These are phyloP conservation scores for Oncorhynchus clarkii DNA, from an alignment of 2,113 vertebrate species.

Conservation along the genomic window DNA sequence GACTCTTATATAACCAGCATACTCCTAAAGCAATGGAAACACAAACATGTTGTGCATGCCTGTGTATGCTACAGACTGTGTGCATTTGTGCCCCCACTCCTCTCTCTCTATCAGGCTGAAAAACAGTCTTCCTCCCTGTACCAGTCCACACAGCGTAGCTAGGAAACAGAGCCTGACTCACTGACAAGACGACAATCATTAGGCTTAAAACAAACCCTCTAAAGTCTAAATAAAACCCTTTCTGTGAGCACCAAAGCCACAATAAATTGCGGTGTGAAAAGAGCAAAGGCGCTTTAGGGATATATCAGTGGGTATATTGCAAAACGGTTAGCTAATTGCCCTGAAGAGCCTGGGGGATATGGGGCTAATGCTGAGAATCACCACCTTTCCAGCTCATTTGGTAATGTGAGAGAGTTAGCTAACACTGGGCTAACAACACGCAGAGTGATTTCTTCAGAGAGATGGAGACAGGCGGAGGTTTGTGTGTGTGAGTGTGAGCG, in stretches of 20 bases:
- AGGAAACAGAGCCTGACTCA: conserved; percentile 42
- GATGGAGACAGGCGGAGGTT: too few relatives aligned
- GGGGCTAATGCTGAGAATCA: conserved; percentile 19
- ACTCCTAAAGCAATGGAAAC: too few relatives aligned
- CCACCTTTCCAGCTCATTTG: conserved; percentile 55
- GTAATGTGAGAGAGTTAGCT: conserved; percentile 3
- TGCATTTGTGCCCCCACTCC: too few relatives aligned
- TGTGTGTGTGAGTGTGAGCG: too few relatives aligned
- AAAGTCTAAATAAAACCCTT: conserved; percentile 23
- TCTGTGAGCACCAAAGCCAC: too few relatives aligned
- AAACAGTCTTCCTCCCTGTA: too few relatives aligned
- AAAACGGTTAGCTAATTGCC: conserved; percentile 26
- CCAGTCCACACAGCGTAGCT: conserved; percentile 36
- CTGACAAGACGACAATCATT: conserved; percentile 41
- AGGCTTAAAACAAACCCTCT: conserved; percentile 42
- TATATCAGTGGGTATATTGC: conserved; percentile 29
- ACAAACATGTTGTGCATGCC: too few relatives aligned
- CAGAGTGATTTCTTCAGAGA: too few relatives aligned
- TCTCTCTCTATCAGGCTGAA: conserved; percentile 24
- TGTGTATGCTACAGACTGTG: too few relatives aligned
- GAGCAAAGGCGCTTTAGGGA: not conserved
- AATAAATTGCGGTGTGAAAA: conserved; percentile 12
- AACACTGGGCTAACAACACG: too few relatives aligned
- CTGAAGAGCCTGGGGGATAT: not conserved
- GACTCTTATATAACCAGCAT: too few relatives aligned